Evolutionary conservation across 2,888 invertebrate genomes (phyloP), one percentile per base, ranked within the genome.

Genomic region (Spatulosminthurus flaviceps): DNA sequence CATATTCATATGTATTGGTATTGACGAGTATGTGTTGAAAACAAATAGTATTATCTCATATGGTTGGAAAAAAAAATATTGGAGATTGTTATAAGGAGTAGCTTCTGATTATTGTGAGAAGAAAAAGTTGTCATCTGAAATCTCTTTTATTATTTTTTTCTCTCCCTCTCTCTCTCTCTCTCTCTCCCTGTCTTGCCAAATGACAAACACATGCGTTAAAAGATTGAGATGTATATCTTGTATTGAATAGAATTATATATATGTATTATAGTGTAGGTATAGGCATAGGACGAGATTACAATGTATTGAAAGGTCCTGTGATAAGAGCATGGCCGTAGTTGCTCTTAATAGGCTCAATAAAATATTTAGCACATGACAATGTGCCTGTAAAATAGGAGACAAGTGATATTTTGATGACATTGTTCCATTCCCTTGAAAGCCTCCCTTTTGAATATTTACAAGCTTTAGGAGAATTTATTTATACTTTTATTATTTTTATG

Each of bases 81-180:
- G n/a, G n/a, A n/a, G n/a, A n/a, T n/a, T n/a, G n/a, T n/a, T n/a
- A 67, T 67, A 19, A 67, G 24, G 28, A 67, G 64, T 22, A 51
- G 51, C 51, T 51, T 34, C 34, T 34, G 60, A n/a, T n/a, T n/a
- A n/a, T n/a, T n/a, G n/a, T n/a, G n/a, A n/a, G n/a, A n/a, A 13
- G 24, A 67, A 67, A 67, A 67, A 67, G 11, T 67, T 67, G 67
- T 67, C 67, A 67, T 29, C 67, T 67, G 28, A 67, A 19, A 67
- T 51, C n/a, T n/a, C n/a, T n/a, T n/a, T n/a, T n/a, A n/a, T n/a
- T n/a, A n/a, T n/a, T n/a, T n/a, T n/a, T n/a, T n/a, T n/a, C n/a
- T n/a, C n/a, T n/a, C n/a, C n/a, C n/a, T n/a, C n/a, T n/a, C n/a
- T n/a, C n/a, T n/a, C n/a, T n/a, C n/a, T n/a, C n/a, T n/a, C n/a